Base-by-base conservation (phyloP, 1,140 invertebrate genomes). In the Bombyx mandarina region DNA sequence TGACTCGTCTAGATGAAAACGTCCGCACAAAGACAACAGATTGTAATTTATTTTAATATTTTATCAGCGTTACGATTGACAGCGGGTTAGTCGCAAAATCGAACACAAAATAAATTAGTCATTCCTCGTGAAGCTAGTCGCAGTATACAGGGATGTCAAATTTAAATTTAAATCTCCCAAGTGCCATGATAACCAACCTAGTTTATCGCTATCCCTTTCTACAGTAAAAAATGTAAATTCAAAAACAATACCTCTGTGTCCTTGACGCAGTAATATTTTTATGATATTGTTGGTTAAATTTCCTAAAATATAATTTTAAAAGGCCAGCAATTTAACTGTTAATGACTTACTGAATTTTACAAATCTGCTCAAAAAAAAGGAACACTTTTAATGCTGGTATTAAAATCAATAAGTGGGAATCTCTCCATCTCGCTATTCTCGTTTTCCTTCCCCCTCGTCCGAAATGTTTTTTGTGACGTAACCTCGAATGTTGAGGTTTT, bases 401-500 rank as follows among this genome's bases (percentile, higher is more conserved):
- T 56, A 73, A 58, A 60, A 8, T 55, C 65, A 58, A 35, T 35
- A 35, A 35, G 26, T 35, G 26, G 26, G 26, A 35, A 35, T 35
- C 59, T 43, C 52, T 55, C 54, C 69, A 65, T 54, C 69, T 62
- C 58, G 57, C 53, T 57, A 54, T 58, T 43, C 57, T 56, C 6
- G 45, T 46, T 9, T 8, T 8, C 45, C 45, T 9, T 43, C 44
- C 18, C 10, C 18, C 22, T 46, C 22, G 44, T 26, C 26, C 53
- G 2, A 2, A 35, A 5, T 35, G 26, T 35, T 35, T 35, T 18
- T 59, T 53, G 63, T 72, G 76, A 77, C 71, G 73, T 76, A 54
- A 18, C 43, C 57, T 54, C 56, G 52, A 58, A 61, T 54, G 67
- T 70, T 70, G 78, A 86, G 80, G 82, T 86, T 82, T 86, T 79